Base-by-base conservation (phyloP, 1,140 invertebrate species). In the Anastrepha ludens region DNA sequence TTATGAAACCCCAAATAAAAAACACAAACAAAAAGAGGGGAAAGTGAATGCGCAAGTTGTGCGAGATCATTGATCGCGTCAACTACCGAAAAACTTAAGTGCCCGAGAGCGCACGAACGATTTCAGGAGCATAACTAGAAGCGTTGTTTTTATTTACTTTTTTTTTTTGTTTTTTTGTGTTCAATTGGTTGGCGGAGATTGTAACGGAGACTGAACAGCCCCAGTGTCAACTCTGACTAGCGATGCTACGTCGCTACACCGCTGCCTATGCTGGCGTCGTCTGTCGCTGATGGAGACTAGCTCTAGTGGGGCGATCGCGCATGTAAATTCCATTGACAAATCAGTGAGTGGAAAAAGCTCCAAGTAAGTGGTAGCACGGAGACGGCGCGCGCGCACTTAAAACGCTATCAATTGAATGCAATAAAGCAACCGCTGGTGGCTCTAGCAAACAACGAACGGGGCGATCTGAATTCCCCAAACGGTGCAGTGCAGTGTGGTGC, bases 261-360 rank as follows among this genome's bases (percentile, higher is more conserved):
- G 64, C 29, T 9, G 50, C 50, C 67, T 44, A 15, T 39, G 67
- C 67, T 47, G 67, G 29, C 41, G 20, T 20, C 15, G 50, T 11
- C 50, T 55, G 50, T 11, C 50, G 50, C 50, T 29, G 29, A 29
- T 29, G 29, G 29, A 29, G 29, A 29, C 29, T 29, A 29, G 50
- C 50, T 55, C 50, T 67, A 20, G 11, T 47, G 39, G 2, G 17
- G 67, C 67, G 41, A 3, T 17, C 41, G 65, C 17, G 67, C 67
- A 74, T 74, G 67, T 41, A 74, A 74, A 74, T 74, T 39, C 67
- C 67, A 74, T 44, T 47, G 67, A 44, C 29, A 74, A 74, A 74
- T 74, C 67, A 74, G 67, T 74, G 44, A 74, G 41, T 74, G 67
- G 15, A 39, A 74, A 74, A 74, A 74, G 67, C 67, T 74, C 15